Evolutionary conservation across 1,140 invertebrate species (phyloP), one percentile per base, ranked within the genome.

Genomic region (Atta colombica): DNA sequence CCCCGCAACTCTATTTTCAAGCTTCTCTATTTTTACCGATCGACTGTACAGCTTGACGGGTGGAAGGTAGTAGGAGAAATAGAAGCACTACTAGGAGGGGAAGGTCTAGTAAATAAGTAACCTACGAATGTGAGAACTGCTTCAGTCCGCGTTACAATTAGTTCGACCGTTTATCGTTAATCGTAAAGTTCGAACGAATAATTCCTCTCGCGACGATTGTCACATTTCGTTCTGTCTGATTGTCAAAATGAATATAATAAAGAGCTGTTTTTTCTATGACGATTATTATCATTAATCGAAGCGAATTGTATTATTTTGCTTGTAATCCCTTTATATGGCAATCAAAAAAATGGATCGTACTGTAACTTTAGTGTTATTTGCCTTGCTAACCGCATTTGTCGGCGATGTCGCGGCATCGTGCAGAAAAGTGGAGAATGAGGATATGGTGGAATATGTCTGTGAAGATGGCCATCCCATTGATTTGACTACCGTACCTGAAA

Each of bases 51-150:
- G 91, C 91, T 92, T 92, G 91, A 91, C 85, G 91, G 92, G 91
- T 91, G 87, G 90, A 92, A 88, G 89, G 81, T 92, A 91, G 88
- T 89, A 91, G 71, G 87, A 85, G 66, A n/a, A 58, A 78, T 35
- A 80, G 81, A 21, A 58, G 61, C 45, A 61, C 8, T n/a, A 14
- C 18, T 86, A 89, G 90, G 86, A 77, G 90, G 88, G 93, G 91
- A 89, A 93, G 75, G 77, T 71, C 85, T 91, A 90, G 94, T 95
- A 95, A 95, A 95, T 95, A 95, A 95, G 94, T 95, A 95, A 93
- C 92, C 88, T 92, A 89, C 90, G 91, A 93, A 92, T 91, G 85
- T 88, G 90, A 87, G 87, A 93, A 88, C 88, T 87, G 90, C 89
- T 93, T 93, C 93, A 95, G 95, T 95, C 88, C 71, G 85, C 82